A percentile compares a stretch with the other conserved stretches of the same genome.
These are phyloP conservation scores for Litoditis marina DNA, from an alignment of 2,888 invertebrate genomes.

Conservation along the genomic window DNA sequence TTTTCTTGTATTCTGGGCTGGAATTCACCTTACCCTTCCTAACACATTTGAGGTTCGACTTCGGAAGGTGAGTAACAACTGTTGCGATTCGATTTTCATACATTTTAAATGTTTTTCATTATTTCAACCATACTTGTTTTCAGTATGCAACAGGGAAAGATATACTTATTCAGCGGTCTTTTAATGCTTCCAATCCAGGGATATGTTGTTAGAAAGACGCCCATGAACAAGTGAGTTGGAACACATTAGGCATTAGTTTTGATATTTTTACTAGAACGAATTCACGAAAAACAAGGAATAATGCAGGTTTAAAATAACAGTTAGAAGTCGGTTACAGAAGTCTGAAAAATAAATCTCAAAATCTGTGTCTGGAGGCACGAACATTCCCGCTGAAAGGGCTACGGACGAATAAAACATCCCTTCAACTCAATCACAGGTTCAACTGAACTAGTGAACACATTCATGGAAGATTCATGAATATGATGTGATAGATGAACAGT, in stretches of 20 bases:
- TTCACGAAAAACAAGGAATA: no score
- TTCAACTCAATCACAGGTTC: no score
- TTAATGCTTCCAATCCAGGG: constrained; percentile 86
- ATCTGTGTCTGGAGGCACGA: no score
- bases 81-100: background rate
- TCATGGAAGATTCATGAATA: no score
- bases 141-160: constrained; percentile 94
- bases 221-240: constrained; percentile 68
- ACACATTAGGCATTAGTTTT: background rate
- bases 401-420: no score
- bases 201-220: constrained; percentile 78
- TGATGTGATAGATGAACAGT: no score
- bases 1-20: constrained; percentile 89
- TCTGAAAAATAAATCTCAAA: no score
- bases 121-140: constrained; percentile 31
- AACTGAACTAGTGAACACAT: no score
- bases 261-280: no score
- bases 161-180: constrained; percentile 89
- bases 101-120: background rate
- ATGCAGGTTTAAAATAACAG: no score
- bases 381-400: no score
- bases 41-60: constrained; percentile 85
- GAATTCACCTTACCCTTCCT: constrained; percentile 96
- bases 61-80: constrained; percentile 67
- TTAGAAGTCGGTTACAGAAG: no score